Conservation (phyloP, 2,888 invertebrate species). For the Operophtera brumata region DNA sequence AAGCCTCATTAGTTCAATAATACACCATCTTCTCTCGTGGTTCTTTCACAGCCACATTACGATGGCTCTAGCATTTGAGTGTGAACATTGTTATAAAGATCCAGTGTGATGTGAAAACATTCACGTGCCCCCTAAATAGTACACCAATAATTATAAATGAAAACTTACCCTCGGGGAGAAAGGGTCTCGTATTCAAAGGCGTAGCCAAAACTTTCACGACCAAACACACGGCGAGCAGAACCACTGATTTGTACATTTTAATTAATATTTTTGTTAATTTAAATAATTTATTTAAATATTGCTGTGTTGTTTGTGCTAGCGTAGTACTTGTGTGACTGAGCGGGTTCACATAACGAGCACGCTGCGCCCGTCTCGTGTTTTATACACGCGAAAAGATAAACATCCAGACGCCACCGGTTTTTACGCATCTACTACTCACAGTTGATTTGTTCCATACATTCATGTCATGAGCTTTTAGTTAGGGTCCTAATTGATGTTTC, state of each 20-base stretch:
- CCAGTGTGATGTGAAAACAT: too few relatives aligned
- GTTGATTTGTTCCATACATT: constrained; percentile 4
- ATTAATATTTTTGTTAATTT: constrained; percentile 17
- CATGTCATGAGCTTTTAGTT: not conserved
- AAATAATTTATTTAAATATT: constrained; percentile 13
- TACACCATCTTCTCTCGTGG: too few relatives aligned
- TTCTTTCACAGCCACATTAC: too few relatives aligned
- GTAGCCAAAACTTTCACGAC: constrained; percentile 40
- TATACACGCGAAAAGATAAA: constrained; percentile 52
- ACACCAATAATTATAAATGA: too few relatives aligned
- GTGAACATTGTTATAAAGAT: too few relatives aligned
- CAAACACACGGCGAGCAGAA: constrained; percentile 44
- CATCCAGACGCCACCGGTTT: constrained; percentile 32
- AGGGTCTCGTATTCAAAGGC: constrained; percentile 36
- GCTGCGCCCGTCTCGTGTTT: constrained; percentile 17
- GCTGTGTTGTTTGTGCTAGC: constrained; percentile 19
- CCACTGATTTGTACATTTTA: constrained; percentile 47
- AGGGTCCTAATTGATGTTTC: too few relatives aligned
- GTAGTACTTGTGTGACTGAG: constrained; percentile 28
- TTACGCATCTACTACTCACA: constrained; percentile 8
- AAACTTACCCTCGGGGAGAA: constrained; percentile 41
- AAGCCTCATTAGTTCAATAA: too few relatives aligned
- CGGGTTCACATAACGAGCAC: constrained; percentile 6
- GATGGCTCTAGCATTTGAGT: too few relatives aligned
- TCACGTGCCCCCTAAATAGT: too few relatives aligned